A percentile compares a stretch with the other conserved stretches of the same genome.
phyloP scores from a whole-genome alignment of 2,113 vertebrate genomes.

The Psilopogon haemacephalus region DNA sequence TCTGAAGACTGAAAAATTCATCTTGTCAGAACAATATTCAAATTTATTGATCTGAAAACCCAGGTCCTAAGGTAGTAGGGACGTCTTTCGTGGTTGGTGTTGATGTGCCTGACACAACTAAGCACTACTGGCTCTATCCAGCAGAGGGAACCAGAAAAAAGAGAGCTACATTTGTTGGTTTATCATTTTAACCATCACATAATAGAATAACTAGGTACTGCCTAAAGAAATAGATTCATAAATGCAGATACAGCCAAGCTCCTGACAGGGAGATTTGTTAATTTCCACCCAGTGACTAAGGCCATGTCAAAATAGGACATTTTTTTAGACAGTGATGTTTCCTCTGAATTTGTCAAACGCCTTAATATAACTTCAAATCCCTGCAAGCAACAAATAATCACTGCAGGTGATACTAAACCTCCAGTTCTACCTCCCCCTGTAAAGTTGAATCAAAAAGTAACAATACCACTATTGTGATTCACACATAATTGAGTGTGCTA shows the following conservation, averaged over 20 bases:
- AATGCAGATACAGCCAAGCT: background rate
- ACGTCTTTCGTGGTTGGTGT: background rate
- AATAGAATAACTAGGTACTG: background rate
- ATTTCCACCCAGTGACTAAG: background rate
- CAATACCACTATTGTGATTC: slow-evolving; percentile 91
- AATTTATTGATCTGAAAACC: background rate
- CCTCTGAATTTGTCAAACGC: background rate
- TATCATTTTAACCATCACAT: background rate
- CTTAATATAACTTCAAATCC: slow-evolving; percentile 12
- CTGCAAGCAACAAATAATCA: slow-evolving; percentile 41
- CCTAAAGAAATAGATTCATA: background rate
- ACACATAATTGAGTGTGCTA: slow-evolving; percentile 77
- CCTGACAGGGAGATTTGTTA: background rate
- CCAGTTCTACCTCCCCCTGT: slow-evolving; percentile 71
- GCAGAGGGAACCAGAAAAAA: slow-evolving; percentile 60
- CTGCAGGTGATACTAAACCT: slow-evolving; percentile 70
- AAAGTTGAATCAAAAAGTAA: slow-evolving; percentile 85
- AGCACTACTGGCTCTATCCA: slow-evolving; percentile 46
- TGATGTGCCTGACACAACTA: background rate
- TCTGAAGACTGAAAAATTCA: background rate
- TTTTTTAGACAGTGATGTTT: slow-evolving; percentile 8
- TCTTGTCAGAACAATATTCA: background rate
- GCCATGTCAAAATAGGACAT: background rate
- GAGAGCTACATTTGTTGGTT: background rate
- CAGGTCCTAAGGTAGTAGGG: background rate